These are phyloP conservation scores for Pollachius pollachius DNA, from an alignment of 2,113 vertebrate species.

Conservation along the genomic window DNA sequence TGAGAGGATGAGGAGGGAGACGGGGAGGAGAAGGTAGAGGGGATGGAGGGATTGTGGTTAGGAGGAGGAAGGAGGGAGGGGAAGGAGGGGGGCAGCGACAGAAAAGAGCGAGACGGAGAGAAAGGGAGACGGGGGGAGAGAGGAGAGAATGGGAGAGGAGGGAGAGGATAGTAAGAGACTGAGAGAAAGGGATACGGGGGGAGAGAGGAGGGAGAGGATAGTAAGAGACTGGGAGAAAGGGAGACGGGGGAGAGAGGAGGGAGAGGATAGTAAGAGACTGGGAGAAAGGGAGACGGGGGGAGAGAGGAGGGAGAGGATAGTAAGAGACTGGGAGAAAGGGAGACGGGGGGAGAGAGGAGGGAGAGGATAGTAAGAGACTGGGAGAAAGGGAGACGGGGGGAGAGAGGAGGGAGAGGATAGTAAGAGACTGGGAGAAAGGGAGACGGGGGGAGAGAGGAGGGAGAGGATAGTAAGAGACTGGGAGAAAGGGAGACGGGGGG, in stretches of 20 bases:
- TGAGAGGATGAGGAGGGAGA: conserved; percentile 56
- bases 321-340: neutral
- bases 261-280: conserved; percentile 9
- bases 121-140: neutral
- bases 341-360: too few relatives aligned
- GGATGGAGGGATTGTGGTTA: too few relatives aligned
- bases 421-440: neutral
- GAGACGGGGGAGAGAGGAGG: conserved; percentile 11
- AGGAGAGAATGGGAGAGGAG: too few relatives aligned
- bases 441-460: neutral
- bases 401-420: conserved; percentile 18
- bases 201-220: neutral
- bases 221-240: neutral
- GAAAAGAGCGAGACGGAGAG: neutral
- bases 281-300: neutral
- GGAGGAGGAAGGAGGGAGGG: too few relatives aligned
- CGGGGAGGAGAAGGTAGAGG: conserved; percentile 14
- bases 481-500: neutral
- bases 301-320: conserved; percentile 20
- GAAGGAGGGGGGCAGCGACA: too few relatives aligned
- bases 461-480: conserved; percentile 7
- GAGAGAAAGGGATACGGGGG: neutral
- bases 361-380: too few relatives aligned
- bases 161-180: neutral
- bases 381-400: too few relatives aligned